Conservation (phyloP, 2,888 invertebrate genomes). For the Ophonus ardosiacus region DNA sequence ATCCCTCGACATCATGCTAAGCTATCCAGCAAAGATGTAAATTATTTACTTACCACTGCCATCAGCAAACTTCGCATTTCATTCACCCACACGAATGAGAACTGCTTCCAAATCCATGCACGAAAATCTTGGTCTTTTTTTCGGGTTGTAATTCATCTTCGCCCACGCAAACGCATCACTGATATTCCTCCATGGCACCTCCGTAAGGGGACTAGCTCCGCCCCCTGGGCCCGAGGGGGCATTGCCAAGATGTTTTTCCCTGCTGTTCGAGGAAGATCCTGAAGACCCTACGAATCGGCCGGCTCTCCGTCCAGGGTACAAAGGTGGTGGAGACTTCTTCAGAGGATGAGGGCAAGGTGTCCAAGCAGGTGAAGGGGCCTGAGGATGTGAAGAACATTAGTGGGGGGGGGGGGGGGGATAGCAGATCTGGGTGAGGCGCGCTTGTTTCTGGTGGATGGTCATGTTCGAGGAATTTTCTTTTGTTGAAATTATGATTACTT, state of each 20-base stretch:
- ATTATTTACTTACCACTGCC: slow-evolving; percentile 83
- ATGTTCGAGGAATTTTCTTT: too few species aligned
- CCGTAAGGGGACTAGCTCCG: slow-evolving; percentile 80
- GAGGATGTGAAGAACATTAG: slow-evolving; percentile 95
- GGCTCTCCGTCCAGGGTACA: slow-evolving; percentile 82
- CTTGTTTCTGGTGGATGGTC: slow-evolving; percentile 84
- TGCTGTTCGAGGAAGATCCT: background rate
- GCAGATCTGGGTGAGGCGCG: slow-evolving; percentile 89
- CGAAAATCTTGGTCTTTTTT: slow-evolving; percentile 88
- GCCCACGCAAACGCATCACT: slow-evolving; percentile 83
- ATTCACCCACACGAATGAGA: slow-evolving; percentile 95
- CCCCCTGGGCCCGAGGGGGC: slow-evolving; percentile 78
- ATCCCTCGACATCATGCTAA: too few species aligned
- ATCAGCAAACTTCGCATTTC: slow-evolving; percentile 94
- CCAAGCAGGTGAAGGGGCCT: slow-evolving; percentile 93
- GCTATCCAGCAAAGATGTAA: background rate
- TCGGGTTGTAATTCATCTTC: slow-evolving; percentile 80
- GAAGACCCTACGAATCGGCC: background rate
- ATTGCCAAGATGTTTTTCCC: too few species aligned
- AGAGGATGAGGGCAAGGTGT: slow-evolving; percentile 91
- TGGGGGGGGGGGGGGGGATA: too few species aligned
- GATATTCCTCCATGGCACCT: slow-evolving; percentile 86
- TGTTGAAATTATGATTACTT: too few species aligned
- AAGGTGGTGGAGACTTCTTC: slow-evolving; percentile 92
- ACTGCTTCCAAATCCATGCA: slow-evolving; percentile 95